These are phyloP conservation scores for Amazonetta brasiliensis DNA, from an alignment of 2,797 vertebrate species.

Conservation along the genomic window DNA sequence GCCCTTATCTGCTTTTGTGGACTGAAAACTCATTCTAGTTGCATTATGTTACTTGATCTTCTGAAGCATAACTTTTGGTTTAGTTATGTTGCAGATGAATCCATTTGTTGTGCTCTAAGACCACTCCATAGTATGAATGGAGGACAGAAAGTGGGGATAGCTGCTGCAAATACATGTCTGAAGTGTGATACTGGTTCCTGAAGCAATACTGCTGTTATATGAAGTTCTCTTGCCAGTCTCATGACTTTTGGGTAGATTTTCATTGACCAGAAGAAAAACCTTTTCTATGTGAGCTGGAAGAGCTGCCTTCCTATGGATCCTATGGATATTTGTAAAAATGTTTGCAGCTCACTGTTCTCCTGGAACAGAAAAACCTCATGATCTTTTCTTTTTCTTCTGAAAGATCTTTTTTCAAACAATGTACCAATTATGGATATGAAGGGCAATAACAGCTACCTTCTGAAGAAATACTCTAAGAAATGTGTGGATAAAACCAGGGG, in stretches of 20 bases:
- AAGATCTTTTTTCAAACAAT: not conserved
- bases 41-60: not conserved
- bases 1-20: not conserved
- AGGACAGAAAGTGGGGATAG: not conserved
- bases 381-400: not conserved
- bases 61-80: not conserved
- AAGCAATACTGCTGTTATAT: not conserved
- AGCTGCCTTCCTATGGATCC: not conserved
- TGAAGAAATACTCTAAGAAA: not conserved
- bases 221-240: not conserved
- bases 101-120: not conserved
- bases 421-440: not conserved
- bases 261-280: not conserved
- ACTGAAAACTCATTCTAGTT: not conserved
- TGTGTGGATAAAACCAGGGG: not conserved
- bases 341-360: not conserved
- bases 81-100: not conserved
- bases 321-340: not conserved
- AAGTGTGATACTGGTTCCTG: not conserved
- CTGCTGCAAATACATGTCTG: not conserved
- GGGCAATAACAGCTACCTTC: not conserved
- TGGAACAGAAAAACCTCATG: not conserved
- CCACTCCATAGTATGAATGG: rapidly evolving
- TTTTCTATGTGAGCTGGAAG: not conserved
- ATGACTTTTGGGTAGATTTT: not conserved